phyloP scores from a whole-genome alignment of 2,113 vertebrate genomes.

The human region GRCh38 chr5:152395001-152395500 shows the following conservation, averaged over 20 bases:
- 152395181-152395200: not conserved
- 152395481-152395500: slow-evolving; percentile 84
- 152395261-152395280: not conserved
- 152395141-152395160: not conserved
- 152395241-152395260: not conserved
- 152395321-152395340: not conserved
- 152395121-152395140: not conserved
- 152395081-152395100: not conserved
- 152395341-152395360: not conserved
- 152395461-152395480: slow-evolving; percentile 87
- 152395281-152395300: not conserved
- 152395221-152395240: not conserved
- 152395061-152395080: not conserved
- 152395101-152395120: not conserved
- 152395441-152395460: slow-evolving; percentile 76
- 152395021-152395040: not conserved
- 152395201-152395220: not conserved
- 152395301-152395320: not conserved
- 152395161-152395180: not conserved
- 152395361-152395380: not conserved
- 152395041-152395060: not conserved
- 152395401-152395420: not conserved
- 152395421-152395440: not conserved
- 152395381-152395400: not conserved
- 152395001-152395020: not conserved